Conservation (phyloP, 2,797 vertebrate genomes). For the Peromyscus eremicus region DNA sequence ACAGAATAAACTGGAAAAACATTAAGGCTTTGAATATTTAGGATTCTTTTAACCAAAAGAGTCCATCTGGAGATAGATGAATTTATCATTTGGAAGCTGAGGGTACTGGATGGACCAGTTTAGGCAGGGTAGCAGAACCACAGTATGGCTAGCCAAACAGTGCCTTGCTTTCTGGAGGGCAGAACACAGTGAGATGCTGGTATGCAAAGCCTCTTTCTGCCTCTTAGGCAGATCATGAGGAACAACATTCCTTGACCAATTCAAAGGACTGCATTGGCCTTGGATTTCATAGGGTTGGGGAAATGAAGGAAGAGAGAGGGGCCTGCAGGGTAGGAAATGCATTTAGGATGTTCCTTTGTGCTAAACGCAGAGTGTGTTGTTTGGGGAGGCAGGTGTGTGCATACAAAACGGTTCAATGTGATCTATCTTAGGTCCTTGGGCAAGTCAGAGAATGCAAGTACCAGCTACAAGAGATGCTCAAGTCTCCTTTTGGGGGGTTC, state of each 20-base stretch:
- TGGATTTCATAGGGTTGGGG: background rate
- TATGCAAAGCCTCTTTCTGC: background rate
- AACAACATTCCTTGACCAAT: background rate
- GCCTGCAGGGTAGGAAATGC: background rate
- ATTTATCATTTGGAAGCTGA: background rate
- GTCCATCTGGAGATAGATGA: constrained; percentile 27
- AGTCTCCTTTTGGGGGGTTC: background rate
- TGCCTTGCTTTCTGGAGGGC: background rate
- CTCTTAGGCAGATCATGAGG: background rate
- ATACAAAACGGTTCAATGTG: background rate
- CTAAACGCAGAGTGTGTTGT: background rate
- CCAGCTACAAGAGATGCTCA: background rate
- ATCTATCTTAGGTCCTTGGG: background rate
- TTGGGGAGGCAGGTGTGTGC: background rate
- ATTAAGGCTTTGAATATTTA: background rate
- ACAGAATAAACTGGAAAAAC: background rate
- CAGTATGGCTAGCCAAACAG: background rate
- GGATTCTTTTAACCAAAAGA: constrained; percentile 8
- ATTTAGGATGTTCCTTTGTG: background rate
- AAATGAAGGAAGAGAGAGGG: background rate
- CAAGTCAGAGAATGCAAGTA: background rate
- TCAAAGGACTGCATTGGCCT: background rate
- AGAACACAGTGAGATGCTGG: background rate
- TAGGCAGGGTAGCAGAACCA: background rate
- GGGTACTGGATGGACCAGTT: background rate